Evolutionary conservation across 2,113 vertebrate genomes (phyloP).

Genomic region (Chaetura pelagica): DNA sequence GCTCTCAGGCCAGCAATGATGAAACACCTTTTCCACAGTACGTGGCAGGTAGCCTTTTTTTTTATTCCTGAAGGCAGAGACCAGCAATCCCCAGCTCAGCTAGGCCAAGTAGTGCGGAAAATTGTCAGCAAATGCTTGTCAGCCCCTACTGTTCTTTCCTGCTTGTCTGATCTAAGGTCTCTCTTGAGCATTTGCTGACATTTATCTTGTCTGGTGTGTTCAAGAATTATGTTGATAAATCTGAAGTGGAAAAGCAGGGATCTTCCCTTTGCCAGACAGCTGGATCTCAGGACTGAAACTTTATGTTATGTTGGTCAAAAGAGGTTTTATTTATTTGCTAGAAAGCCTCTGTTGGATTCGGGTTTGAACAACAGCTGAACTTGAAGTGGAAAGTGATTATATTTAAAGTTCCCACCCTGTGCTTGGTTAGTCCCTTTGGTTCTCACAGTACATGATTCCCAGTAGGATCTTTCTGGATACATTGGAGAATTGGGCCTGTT

Average conservation of each 20-base stretch:
- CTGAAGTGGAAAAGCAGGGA: background rate
- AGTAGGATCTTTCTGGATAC: background rate
- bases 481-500: background rate
- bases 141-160: background rate
- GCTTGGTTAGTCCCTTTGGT: background rate
- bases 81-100: background rate
- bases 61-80: background rate
- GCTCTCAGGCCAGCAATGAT: background rate
- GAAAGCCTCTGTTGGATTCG: background rate
- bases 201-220: background rate
- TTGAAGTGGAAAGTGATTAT: background rate
- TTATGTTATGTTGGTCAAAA: background rate
- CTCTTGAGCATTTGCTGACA: background rate
- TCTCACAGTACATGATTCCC: background rate
- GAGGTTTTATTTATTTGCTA: background rate
- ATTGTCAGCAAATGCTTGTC: background rate
- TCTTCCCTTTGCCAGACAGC: background rate
- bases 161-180: background rate
- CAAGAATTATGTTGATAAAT: background rate
- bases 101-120: background rate
- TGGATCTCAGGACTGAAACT: background rate
- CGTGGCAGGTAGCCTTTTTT: fast-evolving
- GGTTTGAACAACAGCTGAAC: background rate
- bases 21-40: background rate
- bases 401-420: background rate